A percentile compares a stretch with the other conserved stretches of the same genome.
phyloP scores from a whole-genome alignment of 2,797 vertebrate species.

The Masticophis lateralis region DNA sequence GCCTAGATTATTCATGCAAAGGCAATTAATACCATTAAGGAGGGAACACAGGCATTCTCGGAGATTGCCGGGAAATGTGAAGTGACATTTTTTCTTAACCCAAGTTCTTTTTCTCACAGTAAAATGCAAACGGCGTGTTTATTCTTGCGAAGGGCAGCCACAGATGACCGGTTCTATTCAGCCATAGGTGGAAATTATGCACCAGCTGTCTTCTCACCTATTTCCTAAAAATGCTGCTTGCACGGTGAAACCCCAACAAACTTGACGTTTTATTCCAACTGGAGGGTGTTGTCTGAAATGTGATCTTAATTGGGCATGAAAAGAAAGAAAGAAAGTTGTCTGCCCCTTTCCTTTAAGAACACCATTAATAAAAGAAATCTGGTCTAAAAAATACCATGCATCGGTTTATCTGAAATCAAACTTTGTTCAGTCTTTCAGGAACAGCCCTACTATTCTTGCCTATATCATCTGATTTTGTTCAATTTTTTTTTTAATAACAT shows the following conservation, averaged over 20 bases:
- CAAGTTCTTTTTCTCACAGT: neutral
- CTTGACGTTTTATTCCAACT: neutral
- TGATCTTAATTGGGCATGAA: neutral
- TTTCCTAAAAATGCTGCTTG: neutral
- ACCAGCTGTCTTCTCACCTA: neutral
- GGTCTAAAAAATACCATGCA: neutral
- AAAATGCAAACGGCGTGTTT: neutral
- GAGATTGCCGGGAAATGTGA: conserved; percentile 5
- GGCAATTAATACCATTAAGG: conserved; percentile 34
- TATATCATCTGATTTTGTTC: neutral
- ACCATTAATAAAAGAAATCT: neutral
- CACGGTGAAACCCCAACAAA: neutral
- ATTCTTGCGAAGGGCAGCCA: neutral
- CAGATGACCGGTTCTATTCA: neutral
- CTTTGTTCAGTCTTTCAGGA: neutral
- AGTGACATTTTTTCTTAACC: conserved; percentile 8
- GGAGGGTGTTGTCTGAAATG: neutral
- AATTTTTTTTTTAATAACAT: neutral
- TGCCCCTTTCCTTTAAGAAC: neutral
- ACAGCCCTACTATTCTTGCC: neutral
- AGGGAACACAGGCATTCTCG: conserved; percentile 10
- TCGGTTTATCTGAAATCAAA: neutral
- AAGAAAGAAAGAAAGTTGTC: neutral
- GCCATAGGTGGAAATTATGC: neutral
- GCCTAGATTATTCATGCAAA: conserved; percentile 30